These are phyloP conservation scores for Callinectes sapidus DNA, from an alignment of 2,888 invertebrate species.

Conservation along the genomic window DNA sequence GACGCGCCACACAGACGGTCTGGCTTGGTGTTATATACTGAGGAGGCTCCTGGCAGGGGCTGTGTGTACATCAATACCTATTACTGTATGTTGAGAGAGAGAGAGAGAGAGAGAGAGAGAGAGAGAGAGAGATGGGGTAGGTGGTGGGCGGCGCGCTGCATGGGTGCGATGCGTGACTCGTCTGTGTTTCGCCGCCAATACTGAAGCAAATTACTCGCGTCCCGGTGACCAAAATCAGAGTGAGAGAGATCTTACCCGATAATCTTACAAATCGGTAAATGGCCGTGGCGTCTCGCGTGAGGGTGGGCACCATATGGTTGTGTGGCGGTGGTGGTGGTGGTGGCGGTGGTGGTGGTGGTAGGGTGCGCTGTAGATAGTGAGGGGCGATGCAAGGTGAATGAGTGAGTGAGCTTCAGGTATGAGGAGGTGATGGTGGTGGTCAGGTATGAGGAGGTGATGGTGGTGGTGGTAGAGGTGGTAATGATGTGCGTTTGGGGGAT, in stretches of 20 bases:
- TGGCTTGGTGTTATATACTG: not conserved
- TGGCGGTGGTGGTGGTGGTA: constrained; percentile 25
- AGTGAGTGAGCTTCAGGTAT: not conserved
- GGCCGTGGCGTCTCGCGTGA: constrained; percentile 26
- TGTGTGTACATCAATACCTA: not conserved
- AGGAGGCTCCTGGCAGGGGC: not conserved
- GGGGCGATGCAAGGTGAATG: not conserved
- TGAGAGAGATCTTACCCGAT: constrained; percentile 24
- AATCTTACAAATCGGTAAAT: constrained; percentile 30
- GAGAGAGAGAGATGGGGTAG: not conserved
- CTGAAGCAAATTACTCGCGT: constrained; percentile 19
- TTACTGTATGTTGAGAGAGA: not conserved
- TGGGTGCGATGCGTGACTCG: not conserved
- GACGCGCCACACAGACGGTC: not conserved
- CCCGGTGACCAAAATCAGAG: constrained; percentile 27
- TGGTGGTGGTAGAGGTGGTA: not conserved
- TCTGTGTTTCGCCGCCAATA: not conserved
- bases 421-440: not conserved
- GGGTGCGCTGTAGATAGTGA: not conserved
- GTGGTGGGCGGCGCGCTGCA: not conserved
- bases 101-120: constrained; percentile 25
- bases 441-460: not conserved
- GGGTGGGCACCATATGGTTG: not conserved
- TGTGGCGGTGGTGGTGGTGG: constrained; percentile 29
- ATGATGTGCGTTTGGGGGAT: not conserved